Percentiles rank a stretch among this genome's conserved stretches.
These are phyloP conservation scores for Odontophorus gujanensis DNA, from an alignment of 2,113 vertebrate genomes.

Conservation along the genomic window DNA sequence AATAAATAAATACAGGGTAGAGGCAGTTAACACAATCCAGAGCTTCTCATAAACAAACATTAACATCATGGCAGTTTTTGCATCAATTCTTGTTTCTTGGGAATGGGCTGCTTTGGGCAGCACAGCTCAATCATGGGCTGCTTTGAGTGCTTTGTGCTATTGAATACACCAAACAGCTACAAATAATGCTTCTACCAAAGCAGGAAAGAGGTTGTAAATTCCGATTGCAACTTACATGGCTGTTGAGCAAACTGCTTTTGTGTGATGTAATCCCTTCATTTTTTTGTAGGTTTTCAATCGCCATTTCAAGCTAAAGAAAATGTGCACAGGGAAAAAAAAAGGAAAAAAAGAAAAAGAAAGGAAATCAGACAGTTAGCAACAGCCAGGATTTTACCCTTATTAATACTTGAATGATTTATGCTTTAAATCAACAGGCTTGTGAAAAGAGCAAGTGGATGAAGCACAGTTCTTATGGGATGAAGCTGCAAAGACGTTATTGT, in stretches of 20 bases:
- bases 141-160: neutral
- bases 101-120: neutral
- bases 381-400: conserved; percentile 79
- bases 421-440: conserved; percentile 18
- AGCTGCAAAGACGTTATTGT: conserved; percentile 28
- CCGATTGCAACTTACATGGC: conserved; percentile 93
- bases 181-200: conserved; percentile 4
- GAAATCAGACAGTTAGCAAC: conserved; percentile 91
- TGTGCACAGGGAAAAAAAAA: conserved; percentile 78
- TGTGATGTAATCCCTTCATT: conserved; percentile 98
- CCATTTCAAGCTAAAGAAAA: conserved; percentile 98
- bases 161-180: neutral
- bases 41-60: conserved; percentile 6
- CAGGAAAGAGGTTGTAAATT: conserved; percentile 46
- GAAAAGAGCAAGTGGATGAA: conserved; percentile 31
- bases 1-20: conserved; percentile 17
- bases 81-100: neutral
- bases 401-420: conserved; percentile 68
- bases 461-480: neutral
- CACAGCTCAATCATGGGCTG: neutral
- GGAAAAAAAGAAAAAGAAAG: conserved; percentile 80
- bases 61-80: neutral
- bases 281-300: conserved; percentile 99
- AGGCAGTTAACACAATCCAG: neutral
- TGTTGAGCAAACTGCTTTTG: conserved; percentile 99